Evolutionary conservation across 2,888 invertebrate genomes (phyloP).

Genomic region (Epinotia ramella): DNA sequence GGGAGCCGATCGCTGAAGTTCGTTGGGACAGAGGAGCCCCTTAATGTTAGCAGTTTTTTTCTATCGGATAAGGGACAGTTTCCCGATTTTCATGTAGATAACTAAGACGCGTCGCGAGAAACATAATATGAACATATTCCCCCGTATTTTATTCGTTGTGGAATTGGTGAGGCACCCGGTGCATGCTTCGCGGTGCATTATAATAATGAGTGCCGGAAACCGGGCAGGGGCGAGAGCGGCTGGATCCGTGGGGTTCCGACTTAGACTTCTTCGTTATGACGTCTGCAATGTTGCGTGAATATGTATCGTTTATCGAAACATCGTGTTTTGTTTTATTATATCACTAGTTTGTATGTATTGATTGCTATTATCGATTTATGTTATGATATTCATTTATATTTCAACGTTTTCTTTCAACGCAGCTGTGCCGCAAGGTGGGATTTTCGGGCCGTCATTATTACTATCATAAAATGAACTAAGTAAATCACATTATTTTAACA

Average conservation of each 20-base stretch:
- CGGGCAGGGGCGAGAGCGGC: conserved; percentile 37
- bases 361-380: not conserved
- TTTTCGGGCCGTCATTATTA: not conserved
- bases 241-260: conserved; percentile 27
- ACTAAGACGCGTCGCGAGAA: not conserved
- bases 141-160: conserved; percentile 43
- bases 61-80: not conserved
- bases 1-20: no score
- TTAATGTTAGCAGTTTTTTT: no score
- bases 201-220: conserved; percentile 51
- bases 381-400: not conserved
- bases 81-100: not conserved
- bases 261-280: conserved; percentile 28
- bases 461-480: not conserved
- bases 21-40: no score
- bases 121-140: conserved; percentile 1
- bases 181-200: conserved; percentile 46
- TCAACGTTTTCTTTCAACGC: not conserved
- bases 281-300: conserved; percentile 17
- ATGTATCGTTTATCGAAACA: not conserved
- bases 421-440: not conserved
- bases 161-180: conserved; percentile 33
- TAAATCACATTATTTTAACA: not conserved
- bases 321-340: conserved; percentile 5
- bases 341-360: not conserved